Conservation (phyloP, 2,888 invertebrate species). For the Agriopis leucophaearia region DNA sequence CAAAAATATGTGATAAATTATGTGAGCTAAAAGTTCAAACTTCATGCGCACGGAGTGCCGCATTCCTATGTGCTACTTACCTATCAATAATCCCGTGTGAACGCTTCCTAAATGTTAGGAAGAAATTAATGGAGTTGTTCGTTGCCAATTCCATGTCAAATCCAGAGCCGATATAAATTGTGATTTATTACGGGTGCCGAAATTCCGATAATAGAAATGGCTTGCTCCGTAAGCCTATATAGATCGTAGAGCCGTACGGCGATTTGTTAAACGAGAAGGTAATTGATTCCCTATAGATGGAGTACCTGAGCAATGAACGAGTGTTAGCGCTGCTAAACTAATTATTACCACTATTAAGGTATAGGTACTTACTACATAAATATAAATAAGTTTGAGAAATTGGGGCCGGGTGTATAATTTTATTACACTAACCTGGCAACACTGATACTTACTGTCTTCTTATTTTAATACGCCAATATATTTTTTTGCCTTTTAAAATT, state of each 20-base stretch:
- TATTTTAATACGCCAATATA: no score
- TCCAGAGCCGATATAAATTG: constrained; percentile 51
- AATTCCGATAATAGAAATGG: constrained; percentile 48
- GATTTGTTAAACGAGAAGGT: constrained; percentile 38
- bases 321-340: background rate
- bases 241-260: constrained; percentile 35
- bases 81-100: background rate
- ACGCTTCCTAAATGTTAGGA: constrained; percentile 18
- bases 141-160: constrained; percentile 44
- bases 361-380: no score
- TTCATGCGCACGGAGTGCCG: background rate
- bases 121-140: constrained; percentile 44
- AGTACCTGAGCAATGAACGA: constrained; percentile 11
- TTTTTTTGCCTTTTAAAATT: no score
- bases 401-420: no score
- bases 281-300: constrained; percentile 42
- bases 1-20: no score
- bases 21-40: background rate
- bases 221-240: constrained; percentile 36
- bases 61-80: no score
- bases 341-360: no score
- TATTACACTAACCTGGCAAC: no score
- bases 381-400: no score
- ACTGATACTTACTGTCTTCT: no score
- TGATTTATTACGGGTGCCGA: constrained; percentile 53